Conservation (phyloP, 2,797 vertebrate species). For the Neoniphon sammara region DNA sequence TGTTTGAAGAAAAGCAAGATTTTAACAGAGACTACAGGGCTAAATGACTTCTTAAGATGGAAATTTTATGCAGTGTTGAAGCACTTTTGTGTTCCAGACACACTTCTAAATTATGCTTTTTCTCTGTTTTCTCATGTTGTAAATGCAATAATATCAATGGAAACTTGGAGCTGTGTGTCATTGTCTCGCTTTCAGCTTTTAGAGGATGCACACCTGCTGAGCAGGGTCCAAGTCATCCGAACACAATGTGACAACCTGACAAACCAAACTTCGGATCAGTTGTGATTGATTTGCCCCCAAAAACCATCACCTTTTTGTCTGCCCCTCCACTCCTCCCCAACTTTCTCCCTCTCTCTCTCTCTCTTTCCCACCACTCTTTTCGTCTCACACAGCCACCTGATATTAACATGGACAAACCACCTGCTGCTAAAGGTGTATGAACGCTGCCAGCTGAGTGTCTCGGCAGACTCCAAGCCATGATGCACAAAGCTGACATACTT, state of each 20-base stretch:
- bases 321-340: slow-evolving; percentile 5
- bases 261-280: slow-evolving; percentile 35
- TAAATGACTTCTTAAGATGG: too few species aligned
- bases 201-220: neutral
- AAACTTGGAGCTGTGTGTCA: neutral
- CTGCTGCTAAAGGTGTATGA: slow-evolving; percentile 35
- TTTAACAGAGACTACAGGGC: too few species aligned
- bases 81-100: too few species aligned
- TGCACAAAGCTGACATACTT: slow-evolving; percentile 57
- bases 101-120: too few species aligned
- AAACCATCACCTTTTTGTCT: neutral
- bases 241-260: slow-evolving; percentile 42
- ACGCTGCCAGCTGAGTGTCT: slow-evolving; percentile 48
- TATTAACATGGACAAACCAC: slow-evolving; percentile 39
- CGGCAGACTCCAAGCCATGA: slow-evolving; percentile 46
- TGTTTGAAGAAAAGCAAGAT: too few species aligned
- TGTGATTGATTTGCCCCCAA: slow-evolving; percentile 30
- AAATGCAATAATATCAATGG: neutral
- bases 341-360: slow-evolving; percentile 8
- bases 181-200: neutral
- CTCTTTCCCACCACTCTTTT: slow-evolving; percentile 15
- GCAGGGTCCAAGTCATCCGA: slow-evolving; percentile 5
- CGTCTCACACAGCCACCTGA: slow-evolving; percentile 1
- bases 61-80: too few species aligned
- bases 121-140: neutral